Evolutionary conservation across 1,140 invertebrate species (phyloP), one percentile per base, ranked within the genome.

Genomic region (Cylas formicarius): DNA sequence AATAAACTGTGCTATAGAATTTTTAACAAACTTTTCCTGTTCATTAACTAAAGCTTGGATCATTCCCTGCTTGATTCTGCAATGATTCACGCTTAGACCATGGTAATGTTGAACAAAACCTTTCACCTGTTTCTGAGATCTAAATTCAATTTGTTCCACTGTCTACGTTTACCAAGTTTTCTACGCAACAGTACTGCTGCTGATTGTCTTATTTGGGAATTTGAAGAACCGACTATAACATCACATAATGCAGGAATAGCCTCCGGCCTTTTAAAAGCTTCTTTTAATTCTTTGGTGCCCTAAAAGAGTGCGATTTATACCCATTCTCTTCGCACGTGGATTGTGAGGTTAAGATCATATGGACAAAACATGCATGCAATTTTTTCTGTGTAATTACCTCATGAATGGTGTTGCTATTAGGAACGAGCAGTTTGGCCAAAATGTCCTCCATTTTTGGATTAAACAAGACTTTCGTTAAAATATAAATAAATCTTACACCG

Each of bases 161-260:
- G 52, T 33, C 72, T 72, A 32, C 62, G 62, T 66, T 80, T 81
- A 1, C 50, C 52, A 9, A 82, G 69, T 45, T 74, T 72, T 55
- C 76, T 79, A 19, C 73, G 65, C 2, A 84, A 62, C 10, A 84
- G 57, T 23, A 84, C 69, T 26, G 77, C 76, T 18, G 80, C 77
- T 57, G 79, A 81, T 56, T 84, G 81, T 28, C 81, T 67, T n/a
- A 82, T 69, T 68, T 82, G 70, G 1, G 71, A 53, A 53, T 73
- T 74, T n/a, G 53, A 39, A 2, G 72, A 73, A 1, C 70, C 68
- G 1, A 72, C 67, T 11, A 79, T 55, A 9, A 82, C 67, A 48
- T 74, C 68, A 48, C 75, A 81, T 33, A 84, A 60, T 9, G 65
- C 67, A 19, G 67, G 60, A 50, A 76, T 65, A 7, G 74, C 70